A percentile compares a stretch with the other conserved stretches of the same genome.
These are phyloP conservation scores for Caenorhabditis tropicalis DNA, from an alignment of 1,140 invertebrate species.

Conservation along the genomic window DNA sequence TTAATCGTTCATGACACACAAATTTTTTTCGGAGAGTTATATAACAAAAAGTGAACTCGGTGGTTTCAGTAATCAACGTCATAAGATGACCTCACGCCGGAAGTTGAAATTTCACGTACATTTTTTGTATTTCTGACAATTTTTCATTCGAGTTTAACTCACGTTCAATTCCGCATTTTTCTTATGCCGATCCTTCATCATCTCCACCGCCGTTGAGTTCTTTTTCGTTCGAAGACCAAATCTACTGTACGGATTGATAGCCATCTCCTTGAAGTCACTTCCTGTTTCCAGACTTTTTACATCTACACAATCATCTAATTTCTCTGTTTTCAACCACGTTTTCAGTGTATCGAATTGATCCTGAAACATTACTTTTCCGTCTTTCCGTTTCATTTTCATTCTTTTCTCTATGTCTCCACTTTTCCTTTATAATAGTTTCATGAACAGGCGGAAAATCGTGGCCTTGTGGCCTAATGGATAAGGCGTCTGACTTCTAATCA, in stretches of 20 bases:
- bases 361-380: background rate
- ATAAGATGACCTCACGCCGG: too few relatives aligned
- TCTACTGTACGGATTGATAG: slow-evolving; percentile 39
- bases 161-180: slow-evolving; percentile 41
- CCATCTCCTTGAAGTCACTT: background rate
- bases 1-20: too few relatives aligned
- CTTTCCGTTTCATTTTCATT: background rate
- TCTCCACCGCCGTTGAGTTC: slow-evolving; percentile 7
- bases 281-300: background rate
- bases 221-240: slow-evolving; percentile 32
- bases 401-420: background rate
- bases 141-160: too few relatives aligned
- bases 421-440: background rate
- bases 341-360: slow-evolving; percentile 5
- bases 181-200: slow-evolving; percentile 3
- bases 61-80: too few relatives aligned
- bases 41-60: background rate
- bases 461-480: slow-evolving; percentile 37
- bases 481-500: slow-evolving; percentile 46
- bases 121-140: too few relatives aligned
- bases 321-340: slow-evolving; percentile 27
- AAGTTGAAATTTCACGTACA: too few relatives aligned
- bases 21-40: too few relatives aligned
- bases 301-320: slow-evolving; percentile 35
- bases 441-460: background rate